Conservation (phyloP, 2,113 vertebrate genomes). For the Hypomesus transpacificus region DNA sequence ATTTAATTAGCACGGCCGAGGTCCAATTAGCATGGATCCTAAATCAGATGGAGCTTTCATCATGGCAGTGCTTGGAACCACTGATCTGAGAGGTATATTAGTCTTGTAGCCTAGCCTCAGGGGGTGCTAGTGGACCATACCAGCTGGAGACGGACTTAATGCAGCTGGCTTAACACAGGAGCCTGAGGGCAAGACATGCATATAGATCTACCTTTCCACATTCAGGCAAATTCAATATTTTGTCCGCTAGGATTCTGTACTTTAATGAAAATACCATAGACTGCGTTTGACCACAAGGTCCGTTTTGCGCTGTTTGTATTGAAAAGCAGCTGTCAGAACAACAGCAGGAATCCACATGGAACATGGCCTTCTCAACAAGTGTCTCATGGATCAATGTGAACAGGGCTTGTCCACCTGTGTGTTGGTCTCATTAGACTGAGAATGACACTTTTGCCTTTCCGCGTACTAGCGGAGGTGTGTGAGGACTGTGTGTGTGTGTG, state of each 20-base stretch:
- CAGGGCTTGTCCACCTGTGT: background rate
- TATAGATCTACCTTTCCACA: too few relatives aligned
- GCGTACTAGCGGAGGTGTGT: background rate
- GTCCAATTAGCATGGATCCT: conserved; percentile 50
- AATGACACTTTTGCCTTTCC: background rate
- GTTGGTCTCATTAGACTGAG: background rate
- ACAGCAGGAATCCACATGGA: too few relatives aligned
- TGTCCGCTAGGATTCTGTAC: too few relatives aligned
- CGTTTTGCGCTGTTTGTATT: too few relatives aligned
- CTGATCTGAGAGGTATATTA: conserved; percentile 39
- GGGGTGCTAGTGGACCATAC: conserved; percentile 32
- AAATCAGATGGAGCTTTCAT: conserved; percentile 57
- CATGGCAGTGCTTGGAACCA: conserved; percentile 11
- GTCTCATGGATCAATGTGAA: too few relatives aligned
- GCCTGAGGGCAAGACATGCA: too few relatives aligned
- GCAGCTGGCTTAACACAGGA: too few relatives aligned
- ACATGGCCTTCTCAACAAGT: too few relatives aligned
- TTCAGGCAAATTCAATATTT: too few relatives aligned
- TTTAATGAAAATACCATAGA: too few relatives aligned
- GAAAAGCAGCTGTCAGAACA: too few relatives aligned
- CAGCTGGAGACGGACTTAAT: conserved; percentile 5
- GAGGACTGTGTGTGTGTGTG: conserved; percentile 3
- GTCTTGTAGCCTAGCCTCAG: conserved; percentile 17
- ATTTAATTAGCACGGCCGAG: conserved; percentile 62
- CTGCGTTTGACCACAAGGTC: too few relatives aligned